phyloP scores from a whole-genome alignment of 2,113 vertebrate genomes.

The Hippocampus guttulatus region DNA sequence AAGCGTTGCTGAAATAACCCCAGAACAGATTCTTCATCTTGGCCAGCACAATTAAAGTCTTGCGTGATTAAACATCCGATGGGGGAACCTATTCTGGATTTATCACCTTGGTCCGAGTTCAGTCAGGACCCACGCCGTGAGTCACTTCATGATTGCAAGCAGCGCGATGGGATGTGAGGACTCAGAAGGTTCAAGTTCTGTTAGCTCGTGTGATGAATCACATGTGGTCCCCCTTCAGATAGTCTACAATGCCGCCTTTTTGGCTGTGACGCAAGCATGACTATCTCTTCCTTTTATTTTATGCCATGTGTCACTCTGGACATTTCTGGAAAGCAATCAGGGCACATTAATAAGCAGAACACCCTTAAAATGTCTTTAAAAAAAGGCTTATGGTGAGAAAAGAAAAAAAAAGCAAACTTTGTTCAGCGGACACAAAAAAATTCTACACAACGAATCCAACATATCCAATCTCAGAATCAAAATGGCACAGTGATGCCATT shows the following conservation, averaged over 20 bases:
- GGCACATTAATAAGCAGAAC: background rate
- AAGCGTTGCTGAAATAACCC: conserved; percentile 1
- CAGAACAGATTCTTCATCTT: background rate
- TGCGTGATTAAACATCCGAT: conserved; percentile 13
- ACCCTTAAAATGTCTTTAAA: background rate
- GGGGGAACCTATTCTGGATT: conserved; percentile 25
- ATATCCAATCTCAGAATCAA: background rate
- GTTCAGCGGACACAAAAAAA: background rate
- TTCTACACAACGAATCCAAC: background rate
- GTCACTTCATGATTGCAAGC: conserved; percentile 27
- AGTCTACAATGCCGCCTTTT: conserved; percentile 20
- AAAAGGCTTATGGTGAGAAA: background rate
- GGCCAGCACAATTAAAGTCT: conserved; percentile 6
- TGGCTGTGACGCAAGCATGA: conserved; percentile 21
- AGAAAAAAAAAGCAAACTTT: background rate
- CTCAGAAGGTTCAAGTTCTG: conserved; percentile 4
- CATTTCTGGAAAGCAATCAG: conserved; percentile 31
- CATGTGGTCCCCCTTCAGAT: conserved; percentile 13
- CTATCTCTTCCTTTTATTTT: conserved; percentile 30
- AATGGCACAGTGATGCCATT: too few species aligned
- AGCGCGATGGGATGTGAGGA: conserved; percentile 2
- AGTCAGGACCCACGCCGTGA: conserved; percentile 21
- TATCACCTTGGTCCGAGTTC: conserved; percentile 5
- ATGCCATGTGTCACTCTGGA: conserved; percentile 43
- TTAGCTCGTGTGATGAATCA: conserved; percentile 30